Evolutionary conservation across 2,797 vertebrate genomes (phyloP), one percentile per base, ranked within the genome.

Genomic region (Eidolon dupreanum): DNA sequence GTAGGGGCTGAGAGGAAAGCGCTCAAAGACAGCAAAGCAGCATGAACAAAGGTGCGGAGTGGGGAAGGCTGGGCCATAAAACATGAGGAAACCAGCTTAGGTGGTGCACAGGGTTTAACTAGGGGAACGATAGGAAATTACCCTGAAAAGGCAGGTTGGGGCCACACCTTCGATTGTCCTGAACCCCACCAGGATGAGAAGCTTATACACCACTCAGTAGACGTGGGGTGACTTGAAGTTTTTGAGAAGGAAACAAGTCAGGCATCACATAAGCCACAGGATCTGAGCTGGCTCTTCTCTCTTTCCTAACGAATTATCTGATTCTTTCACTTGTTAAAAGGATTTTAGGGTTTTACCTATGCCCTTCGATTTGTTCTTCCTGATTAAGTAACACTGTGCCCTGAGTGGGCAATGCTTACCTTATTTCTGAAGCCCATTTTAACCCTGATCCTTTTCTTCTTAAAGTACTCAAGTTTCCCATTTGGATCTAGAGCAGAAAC

Each of bases 401-500:
- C 4, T 6, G 26, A 33, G 24, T 33, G 41, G 71, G 49, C 51
- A 31, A 4, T 24, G 13, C 16, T 63, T 12, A 22, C 24, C 36
- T 8, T 49, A 16, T 8, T 63, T n/a, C 6, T 3, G 6, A 70
- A 65, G 22, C n/a, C 28, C 38, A 20, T 59, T 36, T 33, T 6
- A 41, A 63, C 46, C 53, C 0, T 71, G 5, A 7, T 24, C 57
- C 7, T 79, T 68, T 57, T 61, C 75, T 92, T 78, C 71, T 85
- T 65, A 74, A 86, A 86, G 43, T 61, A 15, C 17, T 24, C 19
- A 5, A 22, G 15, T 9, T 85, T 46, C 53, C 61, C 91, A 49
- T 68, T 88, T 90, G 51, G 51, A 36, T 74, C 93, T 95, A 82
- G 73, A 95, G 86, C 15, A 88, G 73, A 90, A 90, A 31, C 31